phyloP scores from a whole-genome alignment of 2,888 invertebrate genomes.

The Eilema depressum region DNA sequence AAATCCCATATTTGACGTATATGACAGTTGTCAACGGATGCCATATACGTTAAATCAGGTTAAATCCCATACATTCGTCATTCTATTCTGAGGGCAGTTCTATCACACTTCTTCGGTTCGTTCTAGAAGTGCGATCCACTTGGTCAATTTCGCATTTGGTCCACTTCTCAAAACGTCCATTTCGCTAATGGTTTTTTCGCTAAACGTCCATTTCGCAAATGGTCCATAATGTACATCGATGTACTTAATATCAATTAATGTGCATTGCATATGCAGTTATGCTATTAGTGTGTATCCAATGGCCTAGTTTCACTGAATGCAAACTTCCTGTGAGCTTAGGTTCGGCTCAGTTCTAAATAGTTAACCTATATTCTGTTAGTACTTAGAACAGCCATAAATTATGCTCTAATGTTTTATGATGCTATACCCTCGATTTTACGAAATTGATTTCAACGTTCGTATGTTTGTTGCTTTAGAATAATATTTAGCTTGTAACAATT shows the following conservation, averaged over 20 bases:
- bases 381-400: conserved; percentile 26
- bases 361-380: conserved; percentile 47
- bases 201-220: too few species aligned
- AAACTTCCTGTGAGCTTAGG: conserved; percentile 59
- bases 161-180: too few species aligned
- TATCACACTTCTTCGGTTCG: too few species aligned
- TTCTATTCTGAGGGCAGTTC: too few species aligned
- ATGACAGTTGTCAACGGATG: too few species aligned
- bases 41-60: too few species aligned
- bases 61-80: too few species aligned
- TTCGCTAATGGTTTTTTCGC: too few species aligned
- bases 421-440: background rate
- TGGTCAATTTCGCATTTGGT: too few species aligned
- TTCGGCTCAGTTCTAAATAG: conserved; percentile 52
- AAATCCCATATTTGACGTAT: too few species aligned
- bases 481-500: background rate
- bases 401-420: conserved; percentile 10
- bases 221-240: conserved; percentile 8
- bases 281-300: conserved; percentile 33
- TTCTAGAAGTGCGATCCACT: too few species aligned
- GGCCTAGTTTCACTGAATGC: conserved; percentile 52
- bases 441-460: conserved; percentile 14
- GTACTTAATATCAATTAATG: conserved; percentile 20
- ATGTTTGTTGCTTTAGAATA: background rate
- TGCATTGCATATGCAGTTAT: conserved; percentile 30